Evolutionary conservation across 2,113 vertebrate species (phyloP).

Genomic region (Oryzias woworae): DNA sequence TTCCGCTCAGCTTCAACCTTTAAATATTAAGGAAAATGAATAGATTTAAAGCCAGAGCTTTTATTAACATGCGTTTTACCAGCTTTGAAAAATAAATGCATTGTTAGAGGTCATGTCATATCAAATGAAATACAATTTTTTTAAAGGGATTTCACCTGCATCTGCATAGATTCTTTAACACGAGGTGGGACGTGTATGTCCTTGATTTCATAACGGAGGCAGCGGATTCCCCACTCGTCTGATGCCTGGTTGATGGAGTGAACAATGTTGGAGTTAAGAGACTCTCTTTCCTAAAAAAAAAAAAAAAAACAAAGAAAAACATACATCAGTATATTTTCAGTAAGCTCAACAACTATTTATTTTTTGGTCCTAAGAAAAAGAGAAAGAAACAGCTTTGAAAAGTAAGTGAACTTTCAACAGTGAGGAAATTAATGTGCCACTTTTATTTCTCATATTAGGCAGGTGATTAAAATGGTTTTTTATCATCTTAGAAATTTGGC

Average conservation of each 20-base stretch:
- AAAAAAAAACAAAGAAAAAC: not conserved
- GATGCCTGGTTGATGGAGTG: conserved; percentile 95
- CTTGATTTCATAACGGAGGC: conserved; percentile 96
- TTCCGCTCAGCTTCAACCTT: conserved; percentile 94
- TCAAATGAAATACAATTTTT: not conserved
- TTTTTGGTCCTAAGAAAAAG: not conserved
- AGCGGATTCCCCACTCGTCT: conserved; percentile 94
- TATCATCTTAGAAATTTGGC: too few species aligned
- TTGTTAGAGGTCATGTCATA: not conserved
- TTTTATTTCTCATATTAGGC: too few species aligned
- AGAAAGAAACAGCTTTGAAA: not conserved
- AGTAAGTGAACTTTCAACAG: not conserved
- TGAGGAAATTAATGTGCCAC: too few species aligned
- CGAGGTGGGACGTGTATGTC: conserved; percentile 95
- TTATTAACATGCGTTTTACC: not conserved
- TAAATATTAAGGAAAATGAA: not conserved
- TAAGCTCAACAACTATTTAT: too few species aligned
- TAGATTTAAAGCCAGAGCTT: not conserved
- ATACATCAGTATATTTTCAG: not conserved
- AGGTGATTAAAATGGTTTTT: too few species aligned
- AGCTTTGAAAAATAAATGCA: not conserved
- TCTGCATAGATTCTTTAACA: conserved; percentile 98
- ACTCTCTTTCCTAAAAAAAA: conserved; percentile 86
- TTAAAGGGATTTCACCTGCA: conserved; percentile 83
- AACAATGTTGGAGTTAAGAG: conserved; percentile 90